These are phyloP conservation scores for Hylaea fasciaria DNA, from an alignment of 2,888 invertebrate genomes.

Conservation along the genomic window DNA sequence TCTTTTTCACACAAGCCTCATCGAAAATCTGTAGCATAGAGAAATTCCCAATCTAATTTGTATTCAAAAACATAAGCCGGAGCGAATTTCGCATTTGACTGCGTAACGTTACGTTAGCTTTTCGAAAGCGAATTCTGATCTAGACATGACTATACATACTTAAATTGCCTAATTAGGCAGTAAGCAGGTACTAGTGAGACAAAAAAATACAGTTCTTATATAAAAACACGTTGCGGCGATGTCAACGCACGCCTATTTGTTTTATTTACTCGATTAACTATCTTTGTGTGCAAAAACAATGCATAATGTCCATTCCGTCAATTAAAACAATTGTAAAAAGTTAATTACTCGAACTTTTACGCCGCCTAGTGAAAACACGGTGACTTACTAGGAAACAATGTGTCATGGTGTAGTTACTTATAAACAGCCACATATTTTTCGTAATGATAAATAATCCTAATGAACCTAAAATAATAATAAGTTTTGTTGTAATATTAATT, in stretches of 20 bases:
- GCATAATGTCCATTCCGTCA: slow-evolving; percentile 11
- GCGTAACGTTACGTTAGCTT: slow-evolving; percentile 61
- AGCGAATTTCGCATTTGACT: slow-evolving; percentile 66
- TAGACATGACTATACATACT: slow-evolving; percentile 41
- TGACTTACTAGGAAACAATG: too few species aligned
- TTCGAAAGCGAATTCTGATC: slow-evolving; percentile 57
- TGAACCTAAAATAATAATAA: too few species aligned
- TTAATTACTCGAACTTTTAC: too few species aligned
- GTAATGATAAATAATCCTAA: too few species aligned
- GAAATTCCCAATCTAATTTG: slow-evolving; percentile 76
- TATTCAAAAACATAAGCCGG: slow-evolving; percentile 68
- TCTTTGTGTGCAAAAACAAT: slow-evolving; percentile 25
- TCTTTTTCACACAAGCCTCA: slow-evolving; percentile 69
- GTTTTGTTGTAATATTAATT: too few species aligned
- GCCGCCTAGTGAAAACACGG: too few species aligned
- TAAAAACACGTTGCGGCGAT: slow-evolving; percentile 3
- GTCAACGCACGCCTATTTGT: slow-evolving; percentile 6
- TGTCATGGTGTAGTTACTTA: too few species aligned
- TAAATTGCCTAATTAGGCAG: slow-evolving; percentile 57
- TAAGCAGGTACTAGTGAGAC: slow-evolving; percentile 49
- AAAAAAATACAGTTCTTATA: slow-evolving; percentile 30
- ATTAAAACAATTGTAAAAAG: slow-evolving; percentile 7
- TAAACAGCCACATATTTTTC: too few species aligned
- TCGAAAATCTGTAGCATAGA: slow-evolving; percentile 71
- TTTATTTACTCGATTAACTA: slow-evolving; percentile 7